Evolutionary conservation across 2,888 invertebrate species (phyloP).

Genomic region (Dolichopus griseipennis): DNA sequence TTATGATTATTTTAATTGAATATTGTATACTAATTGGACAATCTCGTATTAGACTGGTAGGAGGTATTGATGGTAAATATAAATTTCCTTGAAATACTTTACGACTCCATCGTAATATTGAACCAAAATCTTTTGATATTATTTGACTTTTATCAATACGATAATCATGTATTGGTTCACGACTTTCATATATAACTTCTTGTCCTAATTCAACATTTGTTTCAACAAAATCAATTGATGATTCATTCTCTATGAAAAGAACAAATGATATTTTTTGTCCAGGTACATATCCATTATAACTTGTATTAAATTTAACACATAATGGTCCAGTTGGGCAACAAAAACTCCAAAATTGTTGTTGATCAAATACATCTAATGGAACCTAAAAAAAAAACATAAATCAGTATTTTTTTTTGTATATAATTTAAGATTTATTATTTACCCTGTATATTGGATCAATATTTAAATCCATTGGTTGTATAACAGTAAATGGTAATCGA

Average conservation of each 20-base stretch:
- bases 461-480: slow-evolving; percentile 73
- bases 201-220: slow-evolving; percentile 58
- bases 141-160: slow-evolving; percentile 39
- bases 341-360: slow-evolving; percentile 42
- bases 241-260: slow-evolving; percentile 65
- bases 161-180: slow-evolving; percentile 40
- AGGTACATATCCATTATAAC: slow-evolving; percentile 65
- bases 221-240: slow-evolving; percentile 56
- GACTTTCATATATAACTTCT: slow-evolving; percentile 46
- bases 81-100: slow-evolving; percentile 57
- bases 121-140: slow-evolving; percentile 46
- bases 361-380: slow-evolving; percentile 39
- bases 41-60: slow-evolving; percentile 64
- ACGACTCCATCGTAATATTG: slow-evolving; percentile 51
- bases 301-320: slow-evolving; percentile 44
- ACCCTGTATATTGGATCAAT: slow-evolving; percentile 60
- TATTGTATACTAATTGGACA: slow-evolving; percentile 66
- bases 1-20: slow-evolving; percentile 53
- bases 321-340: slow-evolving; percentile 41
- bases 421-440: slow-evolving; percentile 27
- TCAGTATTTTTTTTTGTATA: neutral
- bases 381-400: slow-evolving; percentile 25
- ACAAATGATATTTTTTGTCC: slow-evolving; percentile 64
- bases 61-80: slow-evolving; percentile 63
- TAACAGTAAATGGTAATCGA: slow-evolving; percentile 70